Base-by-base conservation (phyloP, 2,888 invertebrate species). In the Luffia ferchaultella region DNA sequence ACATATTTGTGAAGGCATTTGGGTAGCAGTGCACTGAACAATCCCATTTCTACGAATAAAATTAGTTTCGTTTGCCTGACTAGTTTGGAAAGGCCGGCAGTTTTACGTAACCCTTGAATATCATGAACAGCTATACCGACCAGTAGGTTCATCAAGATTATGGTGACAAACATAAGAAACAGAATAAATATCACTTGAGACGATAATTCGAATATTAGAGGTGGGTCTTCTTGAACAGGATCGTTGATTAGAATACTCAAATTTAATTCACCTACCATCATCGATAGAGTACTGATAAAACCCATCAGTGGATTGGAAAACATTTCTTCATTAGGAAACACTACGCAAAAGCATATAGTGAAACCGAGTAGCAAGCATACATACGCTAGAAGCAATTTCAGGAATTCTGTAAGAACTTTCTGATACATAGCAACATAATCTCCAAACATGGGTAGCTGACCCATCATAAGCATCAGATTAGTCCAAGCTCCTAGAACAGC, bases 371-470 rank as follows among this genome's bases (percentile, higher is more conserved):
- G 73, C 48, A 95, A 85, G 61, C 94, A 94, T 0, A 92, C 90
- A 63, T 94, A 95, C 0, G 94, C 94, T 59, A 93, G 74, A 20
- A 95, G 85, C 15, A 95, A 76, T 63, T 94, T 93, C 18, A 93
- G 88, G 60, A 95, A 94, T 72, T 95, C 94, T 1, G 89, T 91
- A 60, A 93, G 89, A 0, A 94, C 93, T 67, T 92, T 90, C 1
- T 93, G 93, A 60, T 94, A 94, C 95, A 95, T 95, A 1, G 95
- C 94, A 1, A 95, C 94, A 65, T 95, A 95, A 20, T 94, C 92
- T 43, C 95, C 95, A 62, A 95, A 93, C 69, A 93, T 89, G 0
- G 95, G 95, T 46, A 95, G 75, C 62, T 95, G 93, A 2, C 95
- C 95, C 67, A 95, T 91, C 91, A 94, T 93, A 48, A 93, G 68